Percentiles rank a stretch among this genome's conserved stretches.
These are phyloP conservation scores for Myopa tessellatipennis DNA, from an alignment of 2,888 invertebrate genomes.

Conservation along the genomic window DNA sequence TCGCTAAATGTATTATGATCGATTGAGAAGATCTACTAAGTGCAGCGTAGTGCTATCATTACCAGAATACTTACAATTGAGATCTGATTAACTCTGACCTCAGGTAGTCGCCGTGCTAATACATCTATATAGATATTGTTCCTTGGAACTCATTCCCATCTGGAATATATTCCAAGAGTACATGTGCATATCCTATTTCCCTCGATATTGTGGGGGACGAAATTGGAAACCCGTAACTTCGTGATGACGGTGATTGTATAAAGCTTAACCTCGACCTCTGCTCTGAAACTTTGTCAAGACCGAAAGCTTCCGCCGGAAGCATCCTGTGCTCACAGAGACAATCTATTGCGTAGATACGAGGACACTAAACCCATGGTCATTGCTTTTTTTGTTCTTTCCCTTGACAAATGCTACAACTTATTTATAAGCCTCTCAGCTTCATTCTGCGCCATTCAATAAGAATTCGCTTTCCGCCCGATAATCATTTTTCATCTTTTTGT, in stretches of 20 bases:
- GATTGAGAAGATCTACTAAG: background rate
- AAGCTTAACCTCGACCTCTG: background rate
- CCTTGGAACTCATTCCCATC: no score
- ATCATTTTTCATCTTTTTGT: constrained; percentile 34
- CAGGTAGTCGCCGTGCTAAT: background rate
- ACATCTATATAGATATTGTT: no score
- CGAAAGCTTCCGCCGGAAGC: no score
- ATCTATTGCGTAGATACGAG: no score
- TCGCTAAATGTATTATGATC: background rate
- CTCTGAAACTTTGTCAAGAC: background rate
- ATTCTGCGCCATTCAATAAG: background rate
- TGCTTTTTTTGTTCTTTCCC: background rate
- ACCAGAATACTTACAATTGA: background rate
- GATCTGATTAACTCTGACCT: background rate
- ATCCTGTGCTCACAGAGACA: no score
- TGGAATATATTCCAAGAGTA: background rate
- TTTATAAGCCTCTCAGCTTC: background rate
- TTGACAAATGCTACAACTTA: background rate
- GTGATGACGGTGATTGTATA: no score
- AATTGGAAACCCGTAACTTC: no score
- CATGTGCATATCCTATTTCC: background rate
- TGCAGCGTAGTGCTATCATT: no score
- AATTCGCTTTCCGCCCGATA: constrained; percentile 8
- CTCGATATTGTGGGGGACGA: background rate
- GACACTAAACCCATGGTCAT: no score